Base-by-base conservation (phyloP, 2,797 vertebrate genomes). In the Enteromius thamalakanensis region DNA sequence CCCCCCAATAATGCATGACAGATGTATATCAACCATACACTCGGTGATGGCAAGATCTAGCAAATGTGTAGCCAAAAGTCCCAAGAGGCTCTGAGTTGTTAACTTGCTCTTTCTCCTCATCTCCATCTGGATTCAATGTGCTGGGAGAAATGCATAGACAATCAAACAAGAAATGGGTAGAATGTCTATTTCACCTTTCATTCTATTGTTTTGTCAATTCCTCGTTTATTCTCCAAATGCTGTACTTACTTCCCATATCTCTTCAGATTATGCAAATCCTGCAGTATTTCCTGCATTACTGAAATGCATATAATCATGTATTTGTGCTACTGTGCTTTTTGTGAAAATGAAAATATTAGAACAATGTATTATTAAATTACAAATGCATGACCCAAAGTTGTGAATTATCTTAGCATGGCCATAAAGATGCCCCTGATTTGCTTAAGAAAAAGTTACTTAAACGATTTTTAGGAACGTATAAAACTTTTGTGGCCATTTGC, bases 1-100 rank as follows among this genome's bases (percentile, higher is more conserved):
- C 91, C 85, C 79, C 69, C 87, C 90, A 93, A 92, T 95, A 95
- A 95, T 95, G 92, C 92, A 91, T 94, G 94, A 93, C 95, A 95
- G 94, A 95, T 95, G 95, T 94, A 94, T 85, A 88, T 93, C 92
- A 92, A 90, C 92, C 83, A n/a, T 85, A 87, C 83, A 87, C 76
- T 79, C 87, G 14, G 69, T 78, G 84, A 88, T 86, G 86, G 80
- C 80, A 70, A 58, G 75, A 75, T 75, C 76, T 81, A 76, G 69
- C 68, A 83, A 86, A 85, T 55, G 49, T 76, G 62, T 69, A 81
- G 58, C 76, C 68, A 80, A 80, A 68, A 49, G 55, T 74, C 78
- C 71, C 79, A 49, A 32, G 60, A 82, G 76, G 75, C 65, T 32
- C 79, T 9, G 62, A 62, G 80, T 82, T 69, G 64, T 77, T 83